phyloP scores from a whole-genome alignment of 2,797 vertebrate genomes.

The Sebastes vulpes region DNA sequence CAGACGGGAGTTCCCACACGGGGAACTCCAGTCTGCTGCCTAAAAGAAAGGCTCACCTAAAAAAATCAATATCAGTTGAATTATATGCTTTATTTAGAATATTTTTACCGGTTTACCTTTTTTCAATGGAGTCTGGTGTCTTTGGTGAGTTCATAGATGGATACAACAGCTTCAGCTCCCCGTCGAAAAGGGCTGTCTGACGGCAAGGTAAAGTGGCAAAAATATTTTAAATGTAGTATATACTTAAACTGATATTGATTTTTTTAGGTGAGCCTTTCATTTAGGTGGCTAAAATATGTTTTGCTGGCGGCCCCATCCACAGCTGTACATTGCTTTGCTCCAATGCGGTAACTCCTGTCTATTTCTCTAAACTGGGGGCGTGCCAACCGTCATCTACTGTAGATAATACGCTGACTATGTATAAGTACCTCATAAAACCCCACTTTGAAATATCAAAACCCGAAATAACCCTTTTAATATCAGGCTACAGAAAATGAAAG shows the following conservation, averaged over 20 bases:
- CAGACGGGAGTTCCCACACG: too few relatives aligned
- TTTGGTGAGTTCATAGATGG: rapidly evolving
- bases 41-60: not conserved
- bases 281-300: not conserved
- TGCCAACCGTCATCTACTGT: not conserved
- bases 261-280: not conserved
- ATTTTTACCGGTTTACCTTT: not conserved
- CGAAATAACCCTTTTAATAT: not conserved
- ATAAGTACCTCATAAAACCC: not conserved
- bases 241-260: not conserved
- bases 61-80: not conserved
- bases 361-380: too few relatives aligned
- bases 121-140: not conserved
- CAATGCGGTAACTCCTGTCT: too few relatives aligned
- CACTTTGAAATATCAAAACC: too few relatives aligned
- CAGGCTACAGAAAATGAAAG: not conserved
- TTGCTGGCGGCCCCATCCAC: not conserved
- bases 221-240: not conserved
- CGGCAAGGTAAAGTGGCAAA: not conserved
- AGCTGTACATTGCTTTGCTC: not conserved
- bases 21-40: too few relatives aligned
- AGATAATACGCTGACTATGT: not conserved
- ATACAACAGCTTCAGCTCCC: not conserved
- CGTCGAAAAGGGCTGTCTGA: not conserved
- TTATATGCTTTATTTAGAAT: not conserved